Percentiles rank a stretch among this genome's conserved stretches.
These are phyloP conservation scores for Theonella swinhoei DNA, from an alignment of 37 sponge, comb jelly and placozoan species.

Conservation along the genomic window DNA sequence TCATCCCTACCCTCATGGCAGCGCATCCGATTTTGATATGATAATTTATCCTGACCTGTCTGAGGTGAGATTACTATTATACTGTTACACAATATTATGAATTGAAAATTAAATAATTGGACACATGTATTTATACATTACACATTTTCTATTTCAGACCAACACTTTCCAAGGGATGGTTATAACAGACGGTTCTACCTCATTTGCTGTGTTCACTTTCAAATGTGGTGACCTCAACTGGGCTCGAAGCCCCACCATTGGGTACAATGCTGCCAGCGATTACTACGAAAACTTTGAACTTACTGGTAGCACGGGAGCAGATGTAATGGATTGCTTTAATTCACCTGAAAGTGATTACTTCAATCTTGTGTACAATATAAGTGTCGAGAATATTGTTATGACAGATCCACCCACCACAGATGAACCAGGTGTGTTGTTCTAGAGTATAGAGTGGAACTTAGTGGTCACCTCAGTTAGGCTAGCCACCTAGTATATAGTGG, in stretches of 20 bases:
- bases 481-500: no score
- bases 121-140: no score
- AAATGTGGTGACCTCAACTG: constrained; percentile 67
- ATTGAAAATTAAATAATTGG: no score
- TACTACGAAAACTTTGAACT: constrained; percentile 36
- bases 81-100: neutral
- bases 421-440: constrained; percentile 33
- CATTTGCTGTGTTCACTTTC: constrained; percentile 76
- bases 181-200: constrained; percentile 56
- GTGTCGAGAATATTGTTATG: neutral
- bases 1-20: constrained; percentile 74
- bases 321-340: constrained; percentile 26
- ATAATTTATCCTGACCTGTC: no score
- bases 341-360: neutral
- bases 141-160: neutral
- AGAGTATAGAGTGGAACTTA: no score
- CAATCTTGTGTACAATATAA: constrained; percentile 55
- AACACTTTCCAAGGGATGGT: constrained; percentile 75
- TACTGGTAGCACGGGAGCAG: neutral
- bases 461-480: no score
- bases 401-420: constrained; percentile 2
- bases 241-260: constrained; percentile 41
- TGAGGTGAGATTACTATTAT: no score
- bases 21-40: no score
- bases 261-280: constrained; percentile 53